These are phyloP conservation scores for Microctenopoma lineatum DNA, from an alignment of 2,797 vertebrate genomes.

Conservation along the genomic window DNA sequence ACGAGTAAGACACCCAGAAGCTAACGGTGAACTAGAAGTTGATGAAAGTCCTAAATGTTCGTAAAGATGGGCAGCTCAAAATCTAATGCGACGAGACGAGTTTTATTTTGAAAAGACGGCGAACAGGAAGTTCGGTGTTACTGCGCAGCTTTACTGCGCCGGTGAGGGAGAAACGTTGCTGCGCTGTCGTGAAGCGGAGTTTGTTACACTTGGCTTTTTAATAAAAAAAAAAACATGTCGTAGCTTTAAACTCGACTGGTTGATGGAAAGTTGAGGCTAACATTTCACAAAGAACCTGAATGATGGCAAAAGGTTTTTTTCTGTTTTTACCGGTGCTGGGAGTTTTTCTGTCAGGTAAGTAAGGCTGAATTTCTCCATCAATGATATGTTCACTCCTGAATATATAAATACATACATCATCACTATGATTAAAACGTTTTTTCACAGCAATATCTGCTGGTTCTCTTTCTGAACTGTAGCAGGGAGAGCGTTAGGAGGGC, in stretches of 20 bases:
- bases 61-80: background rate
- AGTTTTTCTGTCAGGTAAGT: slow-evolving; percentile 50
- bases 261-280: background rate
- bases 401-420: no score
- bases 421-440: no score
- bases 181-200: background rate
- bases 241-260: accelerated
- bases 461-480: no score
- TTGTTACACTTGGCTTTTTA: background rate
- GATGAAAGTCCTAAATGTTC: no score
- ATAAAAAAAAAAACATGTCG: background rate
- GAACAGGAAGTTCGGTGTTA: background rate
- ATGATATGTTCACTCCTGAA: background rate
- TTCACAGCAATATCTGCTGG: no score
- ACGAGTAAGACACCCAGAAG: no score
- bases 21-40: no score
- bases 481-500: no score
- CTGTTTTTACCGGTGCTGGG: background rate
- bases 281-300: no score
- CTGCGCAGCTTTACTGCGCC: background rate
- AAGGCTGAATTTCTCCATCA: background rate
- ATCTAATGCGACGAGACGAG: accelerated
- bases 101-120: slow-evolving; percentile 44
- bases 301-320: background rate
- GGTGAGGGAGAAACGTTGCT: background rate